These are phyloP conservation scores for Mus minutoides DNA, from an alignment of 2,797 vertebrate genomes.

Conservation along the genomic window DNA sequence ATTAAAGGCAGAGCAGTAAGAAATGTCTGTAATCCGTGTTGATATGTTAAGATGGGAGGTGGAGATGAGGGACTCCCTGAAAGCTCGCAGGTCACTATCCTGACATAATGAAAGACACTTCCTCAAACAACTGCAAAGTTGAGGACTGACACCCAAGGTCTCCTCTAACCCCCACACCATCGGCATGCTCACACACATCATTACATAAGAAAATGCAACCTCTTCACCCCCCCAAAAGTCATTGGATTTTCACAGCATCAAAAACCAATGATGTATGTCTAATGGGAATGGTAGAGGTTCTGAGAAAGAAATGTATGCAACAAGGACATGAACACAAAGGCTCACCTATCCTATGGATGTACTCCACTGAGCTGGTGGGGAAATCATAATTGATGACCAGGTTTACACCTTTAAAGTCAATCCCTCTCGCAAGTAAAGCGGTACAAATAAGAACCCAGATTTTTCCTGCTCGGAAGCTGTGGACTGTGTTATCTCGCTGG, in stretches of 20 bases:
- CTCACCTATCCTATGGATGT: constrained; percentile 97
- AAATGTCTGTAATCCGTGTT: not conserved
- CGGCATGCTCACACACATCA: not conserved
- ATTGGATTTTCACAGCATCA: constrained; percentile 38
- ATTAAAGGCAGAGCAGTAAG: not conserved
- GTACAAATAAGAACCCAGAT: constrained; percentile 99
- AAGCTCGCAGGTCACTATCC: not conserved
- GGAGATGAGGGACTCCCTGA: not conserved
- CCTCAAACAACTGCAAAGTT: not conserved
- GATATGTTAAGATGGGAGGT: not conserved
- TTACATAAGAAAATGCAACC: not conserved
- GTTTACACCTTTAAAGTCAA: constrained; percentile 98
- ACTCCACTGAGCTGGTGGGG: constrained; percentile 96
- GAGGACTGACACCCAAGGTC: not conserved
- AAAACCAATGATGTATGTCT: constrained; percentile 34
- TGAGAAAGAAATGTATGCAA: not conserved
- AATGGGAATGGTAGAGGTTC: not conserved
- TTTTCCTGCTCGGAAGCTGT: constrained; percentile 95
- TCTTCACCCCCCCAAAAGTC: not conserved
- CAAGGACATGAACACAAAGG: not conserved
- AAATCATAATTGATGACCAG: constrained; percentile 98
- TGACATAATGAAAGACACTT: not conserved
- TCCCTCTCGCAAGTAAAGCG: constrained; percentile 95
- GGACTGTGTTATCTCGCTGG: constrained; percentile 95
- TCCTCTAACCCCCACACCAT: not conserved